Conservation (phyloP, 64 coral and sea anemone species). For the Montipora foliosa region DNA sequence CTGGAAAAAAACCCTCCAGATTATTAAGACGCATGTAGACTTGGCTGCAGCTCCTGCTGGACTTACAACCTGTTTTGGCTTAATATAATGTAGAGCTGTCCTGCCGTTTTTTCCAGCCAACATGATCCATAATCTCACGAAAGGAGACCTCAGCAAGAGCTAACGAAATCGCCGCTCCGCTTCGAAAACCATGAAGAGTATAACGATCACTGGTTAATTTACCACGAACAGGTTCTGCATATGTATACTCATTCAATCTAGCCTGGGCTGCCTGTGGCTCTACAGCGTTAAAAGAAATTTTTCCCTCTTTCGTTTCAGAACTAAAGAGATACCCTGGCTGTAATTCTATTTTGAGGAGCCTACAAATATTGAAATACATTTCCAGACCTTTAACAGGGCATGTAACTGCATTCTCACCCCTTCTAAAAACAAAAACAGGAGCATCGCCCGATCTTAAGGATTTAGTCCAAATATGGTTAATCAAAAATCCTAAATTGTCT, state of each 20-base stretch:
- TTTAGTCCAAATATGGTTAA: slow-evolving; percentile 42
- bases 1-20: neutral
- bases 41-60: slow-evolving; percentile 22
- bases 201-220: neutral
- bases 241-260: slow-evolving; percentile 19
- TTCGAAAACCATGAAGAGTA: slow-evolving; percentile 56
- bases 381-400: slow-evolving; percentile 1
- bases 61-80: slow-evolving; percentile 21
- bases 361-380: slow-evolving; percentile 15
- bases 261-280: neutral
- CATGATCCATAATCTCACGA: neutral
- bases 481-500: slow-evolving; percentile 3
- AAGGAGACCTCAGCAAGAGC: too few species aligned
- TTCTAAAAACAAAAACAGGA: neutral
- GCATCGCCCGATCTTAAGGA: neutral
- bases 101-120: slow-evolving; percentile 15
- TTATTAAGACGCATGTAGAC: neutral
- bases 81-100: slow-evolving; percentile 39
- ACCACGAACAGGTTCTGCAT: too few species aligned
- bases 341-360: neutral
- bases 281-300: neutral
- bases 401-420: neutral
- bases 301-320: neutral
- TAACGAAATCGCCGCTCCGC: neutral
- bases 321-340: too few species aligned